Conservation (phyloP, 2,113 vertebrate genomes). For the Nyctibius bracteatus region DNA sequence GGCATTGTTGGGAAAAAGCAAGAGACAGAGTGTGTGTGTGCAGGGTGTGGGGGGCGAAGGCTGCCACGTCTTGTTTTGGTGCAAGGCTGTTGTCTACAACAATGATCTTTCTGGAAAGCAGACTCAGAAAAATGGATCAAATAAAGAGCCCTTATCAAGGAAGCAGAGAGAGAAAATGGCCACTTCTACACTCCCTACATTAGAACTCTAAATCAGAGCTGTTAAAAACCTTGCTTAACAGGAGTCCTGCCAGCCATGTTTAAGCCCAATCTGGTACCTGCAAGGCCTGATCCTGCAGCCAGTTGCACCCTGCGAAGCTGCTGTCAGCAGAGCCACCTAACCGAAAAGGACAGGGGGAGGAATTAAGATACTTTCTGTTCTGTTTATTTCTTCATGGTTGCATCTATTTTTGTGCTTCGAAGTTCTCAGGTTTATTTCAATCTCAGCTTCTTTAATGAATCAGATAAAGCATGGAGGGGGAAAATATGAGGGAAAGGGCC, state of each 20-base stretch:
- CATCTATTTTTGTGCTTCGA: not conserved
- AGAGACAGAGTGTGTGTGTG: not conserved
- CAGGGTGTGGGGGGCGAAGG: not conserved
- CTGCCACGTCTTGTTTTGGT: not conserved
- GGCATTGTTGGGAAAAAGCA: not conserved
- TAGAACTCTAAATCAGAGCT: not conserved
- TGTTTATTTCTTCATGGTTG: not conserved
- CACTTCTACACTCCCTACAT: not conserved
- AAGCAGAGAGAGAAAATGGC: not conserved
- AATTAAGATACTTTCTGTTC: not conserved
- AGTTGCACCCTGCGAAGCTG: not conserved
- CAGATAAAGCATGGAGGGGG: not conserved
- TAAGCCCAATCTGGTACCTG: not conserved
- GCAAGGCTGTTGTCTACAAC: not conserved
- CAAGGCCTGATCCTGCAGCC: not conserved
- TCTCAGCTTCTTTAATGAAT: not conserved
- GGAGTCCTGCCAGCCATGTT: not conserved
- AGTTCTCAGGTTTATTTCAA: not conserved
- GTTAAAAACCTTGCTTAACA: not conserved
- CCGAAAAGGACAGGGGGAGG: not conserved
- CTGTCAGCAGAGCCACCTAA: not conserved
- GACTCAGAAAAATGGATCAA: not conserved
- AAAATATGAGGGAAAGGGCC: not conserved
- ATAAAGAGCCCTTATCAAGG: not conserved
- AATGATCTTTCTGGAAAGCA: not conserved